Percentiles rank a stretch among this genome's conserved stretches.
phyloP scores from a whole-genome alignment of 2,113 vertebrate genomes.

The Mandrillus leucophaeus region DNA sequence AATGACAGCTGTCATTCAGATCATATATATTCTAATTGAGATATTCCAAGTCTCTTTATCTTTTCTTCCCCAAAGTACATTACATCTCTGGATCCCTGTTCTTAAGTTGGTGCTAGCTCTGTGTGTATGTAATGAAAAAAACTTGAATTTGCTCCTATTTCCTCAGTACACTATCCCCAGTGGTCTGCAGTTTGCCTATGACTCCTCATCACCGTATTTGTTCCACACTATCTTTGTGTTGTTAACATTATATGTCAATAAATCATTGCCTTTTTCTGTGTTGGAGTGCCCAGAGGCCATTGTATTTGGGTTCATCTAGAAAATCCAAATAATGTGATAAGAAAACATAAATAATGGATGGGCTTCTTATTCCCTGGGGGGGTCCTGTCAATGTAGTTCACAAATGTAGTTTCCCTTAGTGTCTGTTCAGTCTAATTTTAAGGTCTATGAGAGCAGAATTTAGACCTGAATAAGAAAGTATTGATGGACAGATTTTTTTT shows the following conservation, averaged over 20 bases:
- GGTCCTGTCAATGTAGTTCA: slow-evolving; percentile 16
- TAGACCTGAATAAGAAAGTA: slow-evolving; percentile 11
- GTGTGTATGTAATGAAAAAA: background rate
- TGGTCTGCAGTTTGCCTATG: background rate
- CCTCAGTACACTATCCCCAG: background rate
- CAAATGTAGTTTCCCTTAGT: slow-evolving; percentile 38
- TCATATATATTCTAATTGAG: background rate
- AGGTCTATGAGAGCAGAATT: background rate
- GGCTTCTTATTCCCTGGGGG: background rate
- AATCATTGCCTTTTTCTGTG: slow-evolving; percentile 60
- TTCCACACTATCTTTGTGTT: slow-evolving; percentile 41
- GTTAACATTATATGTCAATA: slow-evolving; percentile 72
- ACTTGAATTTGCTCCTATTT: background rate
- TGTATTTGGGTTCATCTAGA: slow-evolving; percentile 67
- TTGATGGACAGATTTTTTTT: background rate
- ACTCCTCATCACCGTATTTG: background rate
- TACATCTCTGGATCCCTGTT: background rate
- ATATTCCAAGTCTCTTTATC: background rate
- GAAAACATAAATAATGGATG: slow-evolving; percentile 73
- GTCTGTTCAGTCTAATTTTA: slow-evolving; percentile 43
- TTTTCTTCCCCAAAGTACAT: background rate
- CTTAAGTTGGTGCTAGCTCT: background rate
- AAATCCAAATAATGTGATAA: slow-evolving; percentile 72
- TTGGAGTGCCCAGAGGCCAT: slow-evolving; percentile 51
- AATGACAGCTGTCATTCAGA: background rate